Evolutionary conservation across 1,140 invertebrate species (phyloP), one percentile per base, ranked within the genome.

Genomic region (Apis mellifera): DNA sequence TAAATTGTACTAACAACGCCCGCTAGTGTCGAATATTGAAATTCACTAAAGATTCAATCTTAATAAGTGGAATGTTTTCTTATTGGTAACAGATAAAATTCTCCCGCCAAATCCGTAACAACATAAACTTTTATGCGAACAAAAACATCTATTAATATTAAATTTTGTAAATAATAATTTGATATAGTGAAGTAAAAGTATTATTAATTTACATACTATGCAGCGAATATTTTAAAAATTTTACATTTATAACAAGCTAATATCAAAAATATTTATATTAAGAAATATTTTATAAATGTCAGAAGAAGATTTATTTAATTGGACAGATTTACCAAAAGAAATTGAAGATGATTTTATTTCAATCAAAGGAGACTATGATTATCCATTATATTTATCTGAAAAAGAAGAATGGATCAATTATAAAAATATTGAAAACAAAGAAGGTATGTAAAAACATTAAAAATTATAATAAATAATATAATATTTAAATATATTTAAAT

Each of bases 1-100:
- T 59, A 71, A 79, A 79, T 71, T 60, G 55, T n/a, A 71, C 77
- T 71, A 57, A 50, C 32, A 48, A n/a, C 60, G 60, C 71, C 65
- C 60, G 26, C 78, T 80, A 42, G 68, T 62, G 57, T 2, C 50
- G 9, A 74, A 12, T 9, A 1, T 26, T 9, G 32, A 55, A 57
- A 74, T 60, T 55, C 2, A 57, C 13, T 42, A 9, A 15, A 32
- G 26, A 13, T 23, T 1, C 5, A n/a, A 54, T 54, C 9, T 15
- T 4, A 19, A 21, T 4, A 19, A 21, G 32, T 50, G 8, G 26
- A 79, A 57, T 12, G 4, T 8, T 57, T 23, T 48, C 9, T 11
- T 68, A 68, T 21, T 26, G 48, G 23, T 59, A 19, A 73, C 21
- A 9, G 23, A 19, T 0, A 15, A 75, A 12, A 12, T 65, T n/a